Base-by-base conservation (phyloP, 2,113 vertebrate species). In the Heloderma charlesbogerti region DNA sequence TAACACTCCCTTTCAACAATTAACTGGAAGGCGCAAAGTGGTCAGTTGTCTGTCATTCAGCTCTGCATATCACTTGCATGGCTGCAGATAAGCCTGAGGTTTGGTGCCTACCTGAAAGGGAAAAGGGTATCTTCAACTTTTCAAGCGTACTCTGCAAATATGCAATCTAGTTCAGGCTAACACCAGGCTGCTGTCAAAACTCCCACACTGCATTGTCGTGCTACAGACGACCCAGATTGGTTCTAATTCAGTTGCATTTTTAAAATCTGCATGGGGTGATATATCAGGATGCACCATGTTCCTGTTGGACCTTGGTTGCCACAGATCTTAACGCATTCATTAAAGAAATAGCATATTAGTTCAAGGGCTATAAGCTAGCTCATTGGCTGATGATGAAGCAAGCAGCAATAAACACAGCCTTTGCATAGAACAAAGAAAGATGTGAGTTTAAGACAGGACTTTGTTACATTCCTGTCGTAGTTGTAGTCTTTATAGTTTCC, bases 381-480 rank as follows among this genome's bases (percentile, higher is more conserved):
- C 43, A 45, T 13, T 31, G 6, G 31, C n/a, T 77, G 75, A 66
- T 92, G 66, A 88, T 91, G 89, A 92, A 91, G 91, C 4, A 77
- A 51, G 91, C 15, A 69, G 84, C 91, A 87, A 37, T 87, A 29
- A 1, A 86, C 0, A 0, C 0, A 74, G 78, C 54, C 34, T 92
- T 87, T 90, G 40, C 31, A 31, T 60, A 90, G n/a, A 89, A 66
- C 91, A 80, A 82, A 93, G 87, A 8, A 8, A 54, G 31, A 1
- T 82, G 75, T 16, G 82, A 92, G 89, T 79, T 72, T 89, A 79
- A 85, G 83, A 94, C 80, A 66, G 43, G 34, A 81, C 78, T 81
- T 71, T 91, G 57, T 20, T 85, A 90, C 67, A 78, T 77, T 86
- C 72, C 82, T 91, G 84, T 48, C 54, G 43, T 91, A 94, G 91